Conservation (phyloP, 2,113 vertebrate species). For the Tachysurus vachellii region DNA sequence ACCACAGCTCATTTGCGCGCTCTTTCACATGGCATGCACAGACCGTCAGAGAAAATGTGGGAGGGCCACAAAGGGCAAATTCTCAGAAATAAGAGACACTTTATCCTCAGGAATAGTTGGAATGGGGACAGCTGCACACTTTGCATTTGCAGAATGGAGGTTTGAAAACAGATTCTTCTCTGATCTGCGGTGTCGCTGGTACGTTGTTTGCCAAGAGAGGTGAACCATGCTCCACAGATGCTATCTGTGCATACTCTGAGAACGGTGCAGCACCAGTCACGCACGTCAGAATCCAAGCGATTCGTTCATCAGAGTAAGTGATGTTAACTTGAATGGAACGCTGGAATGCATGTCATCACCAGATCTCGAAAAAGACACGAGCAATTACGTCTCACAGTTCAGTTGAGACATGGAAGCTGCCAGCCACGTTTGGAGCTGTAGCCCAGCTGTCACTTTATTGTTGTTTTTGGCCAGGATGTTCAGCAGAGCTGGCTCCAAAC, state of each 20-base stretch:
- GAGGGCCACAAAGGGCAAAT: conserved; percentile 8
- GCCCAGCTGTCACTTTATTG: conserved; percentile 26
- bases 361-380: conserved; percentile 1
- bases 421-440: not conserved
- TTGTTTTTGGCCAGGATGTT: conserved; percentile 38
- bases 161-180: conserved; percentile 1
- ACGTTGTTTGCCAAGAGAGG: not conserved
- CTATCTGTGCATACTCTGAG: not conserved
- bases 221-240: conserved; percentile 8
- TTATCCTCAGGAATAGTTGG: conserved; percentile 9
- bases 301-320: not conserved
- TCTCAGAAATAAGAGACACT: conserved; percentile 32
- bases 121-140: conserved; percentile 29
- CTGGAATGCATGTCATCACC: conserved; percentile 22
- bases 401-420: conserved; percentile 9
- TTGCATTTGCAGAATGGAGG: not conserved
- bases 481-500: not conserved
- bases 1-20: conserved; percentile 7
- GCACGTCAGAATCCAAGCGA: not conserved
- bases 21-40: conserved; percentile 12
- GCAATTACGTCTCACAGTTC: not conserved
- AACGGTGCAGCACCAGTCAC: not conserved
- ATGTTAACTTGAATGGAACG: not conserved
- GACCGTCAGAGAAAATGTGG: conserved; percentile 16
- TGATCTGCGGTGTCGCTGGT: not conserved